Evolutionary conservation across 2,888 invertebrate species (phyloP), one percentile per base, ranked within the genome.

Genomic region (Scelioninae gen. 1): DNA sequence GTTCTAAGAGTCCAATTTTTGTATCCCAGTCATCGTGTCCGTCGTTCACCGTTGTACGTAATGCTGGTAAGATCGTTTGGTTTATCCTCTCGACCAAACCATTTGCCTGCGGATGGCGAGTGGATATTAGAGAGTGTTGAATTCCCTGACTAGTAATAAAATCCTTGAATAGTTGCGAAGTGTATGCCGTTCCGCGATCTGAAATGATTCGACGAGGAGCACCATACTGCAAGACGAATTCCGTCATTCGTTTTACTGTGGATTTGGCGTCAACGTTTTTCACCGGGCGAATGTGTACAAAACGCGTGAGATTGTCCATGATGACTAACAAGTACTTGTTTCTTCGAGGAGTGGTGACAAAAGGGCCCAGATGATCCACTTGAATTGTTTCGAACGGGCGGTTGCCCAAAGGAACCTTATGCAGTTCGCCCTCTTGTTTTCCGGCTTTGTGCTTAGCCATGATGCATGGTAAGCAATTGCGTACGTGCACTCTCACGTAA

Each of bases 301-400:
- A 87, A 51, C 80, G 85, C 0, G 85, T 87, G n/a, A 86, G 47
- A 34, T 83, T 86, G 47, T 85, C 84, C 0, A 86, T 77, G 0
- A 85, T 55, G 11, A 62, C 77, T 1, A 85, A 51, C 3, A 87
- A 63, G 45, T 86, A 84, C 56, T 85, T 82, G 56, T 85, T 84
- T 13, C 60, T 43, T 3, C 60, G 68, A 1, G 34, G 23, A 0
- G 72, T 66, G 0, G 68, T 78, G 0, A 85, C 23, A 38, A 84
- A 84, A 5, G 86, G 83, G 29, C 85, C 85, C 0, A 84, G 32
- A 53, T 86, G 84, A 49, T 85, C 85, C 0, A 84, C 11, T 53
- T 86, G 77, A 0, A 86, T 56, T 0, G 80, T 32, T 0, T 38
- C 83, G 51, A 87, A 87, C 1, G 84, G 85, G 16, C 85, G 7